A percentile compares a stretch with the other conserved stretches of the same genome.
Evolutionary conservation across 2,797 vertebrate species (phyloP).

Genomic region (Parotocinclus haroldoi): DNA sequence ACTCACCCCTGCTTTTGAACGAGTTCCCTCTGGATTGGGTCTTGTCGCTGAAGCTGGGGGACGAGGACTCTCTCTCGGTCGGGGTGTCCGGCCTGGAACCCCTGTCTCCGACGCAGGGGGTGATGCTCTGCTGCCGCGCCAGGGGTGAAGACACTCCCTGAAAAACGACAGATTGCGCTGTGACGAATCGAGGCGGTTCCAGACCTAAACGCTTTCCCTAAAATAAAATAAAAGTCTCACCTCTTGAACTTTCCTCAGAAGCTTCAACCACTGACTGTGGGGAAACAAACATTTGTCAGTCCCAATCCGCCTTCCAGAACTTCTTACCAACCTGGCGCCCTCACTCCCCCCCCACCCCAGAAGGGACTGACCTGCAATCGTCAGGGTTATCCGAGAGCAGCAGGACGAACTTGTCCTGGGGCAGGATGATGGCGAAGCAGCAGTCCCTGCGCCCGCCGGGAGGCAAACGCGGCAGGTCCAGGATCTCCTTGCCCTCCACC

Average conservation of each 20-base stretch:
- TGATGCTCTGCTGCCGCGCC: slow-evolving; percentile 64
- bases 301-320: too few relatives aligned
- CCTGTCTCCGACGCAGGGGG: slow-evolving; percentile 69
- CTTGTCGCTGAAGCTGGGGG: slow-evolving; percentile 56
- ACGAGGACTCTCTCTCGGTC: slow-evolving; percentile 63
- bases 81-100: slow-evolving; percentile 60
- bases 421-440: slow-evolving; percentile 77
- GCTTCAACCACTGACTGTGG: slow-evolving; percentile 75
- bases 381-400: slow-evolving; percentile 71
- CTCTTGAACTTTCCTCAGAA: slow-evolving; percentile 80
- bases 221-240: slow-evolving; percentile 59
- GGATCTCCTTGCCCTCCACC: slow-evolving; percentile 72
- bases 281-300: slow-evolving; percentile 33
- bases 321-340: too few relatives aligned
- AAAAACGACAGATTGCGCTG: neutral
- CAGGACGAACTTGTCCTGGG: slow-evolving; percentile 73
- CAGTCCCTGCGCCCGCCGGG: slow-evolving; percentile 72
- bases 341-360: too few relatives aligned
- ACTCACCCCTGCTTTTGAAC: slow-evolving; percentile 58
- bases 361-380: slow-evolving; percentile 73
- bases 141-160: slow-evolving; percentile 67
- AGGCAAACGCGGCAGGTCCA: slow-evolving; percentile 73
- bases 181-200: too few relatives aligned
- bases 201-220: too few relatives aligned
- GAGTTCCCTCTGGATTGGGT: slow-evolving; percentile 45